Conservation (phyloP, 2,113 vertebrate species). For the Limanda limanda region DNA sequence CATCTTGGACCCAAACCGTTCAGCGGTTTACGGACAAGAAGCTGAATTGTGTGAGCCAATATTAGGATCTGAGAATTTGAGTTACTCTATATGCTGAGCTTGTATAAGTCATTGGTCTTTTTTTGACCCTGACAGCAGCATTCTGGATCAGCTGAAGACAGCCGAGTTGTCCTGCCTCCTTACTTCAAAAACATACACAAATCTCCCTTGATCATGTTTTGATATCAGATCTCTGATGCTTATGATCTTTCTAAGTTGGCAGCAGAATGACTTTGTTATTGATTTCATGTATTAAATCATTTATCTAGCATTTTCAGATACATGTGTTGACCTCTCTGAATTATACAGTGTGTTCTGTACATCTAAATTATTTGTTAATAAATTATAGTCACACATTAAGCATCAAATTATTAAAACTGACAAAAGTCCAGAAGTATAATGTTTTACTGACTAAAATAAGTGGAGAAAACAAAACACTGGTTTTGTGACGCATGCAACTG, state of each 20-base stretch:
- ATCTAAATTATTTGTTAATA: neutral
- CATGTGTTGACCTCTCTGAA: too few species aligned
- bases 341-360: neutral
- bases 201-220: too few species aligned
- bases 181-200: too few species aligned
- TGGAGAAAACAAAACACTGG: conserved; percentile 11
- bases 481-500: conserved; percentile 35
- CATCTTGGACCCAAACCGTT: neutral
- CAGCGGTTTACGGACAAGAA: neutral
- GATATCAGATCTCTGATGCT: too few species aligned
- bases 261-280: too few species aligned
- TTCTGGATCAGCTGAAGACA: neutral
- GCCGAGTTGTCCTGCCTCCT: too few species aligned
- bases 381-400: conserved; percentile 1
- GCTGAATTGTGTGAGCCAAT: neutral
- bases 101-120: neutral
- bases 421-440: conserved; percentile 10
- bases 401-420: conserved; percentile 5
- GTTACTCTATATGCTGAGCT: neutral
- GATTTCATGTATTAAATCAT: too few species aligned
- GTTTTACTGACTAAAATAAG: conserved; percentile 31
- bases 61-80: neutral
- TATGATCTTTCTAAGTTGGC: too few species aligned
- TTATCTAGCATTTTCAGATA: too few species aligned
- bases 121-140: neutral